These are phyloP conservation scores for Pogona vitticeps DNA, from an alignment of 2,113 vertebrate genomes.

Conservation along the genomic window DNA sequence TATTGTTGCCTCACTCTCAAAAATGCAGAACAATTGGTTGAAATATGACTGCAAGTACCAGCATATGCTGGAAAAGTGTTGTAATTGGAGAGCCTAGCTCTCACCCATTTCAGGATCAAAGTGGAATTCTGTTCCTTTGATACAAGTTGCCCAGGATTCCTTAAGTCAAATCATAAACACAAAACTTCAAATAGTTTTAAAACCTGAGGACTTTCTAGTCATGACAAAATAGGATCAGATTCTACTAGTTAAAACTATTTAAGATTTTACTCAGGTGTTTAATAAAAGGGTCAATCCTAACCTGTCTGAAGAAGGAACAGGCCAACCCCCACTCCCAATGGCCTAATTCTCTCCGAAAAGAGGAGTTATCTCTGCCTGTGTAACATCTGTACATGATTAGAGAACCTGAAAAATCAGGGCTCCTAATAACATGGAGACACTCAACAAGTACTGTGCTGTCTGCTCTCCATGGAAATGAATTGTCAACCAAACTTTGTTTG, in stretches of 20 bases:
- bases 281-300: too few species aligned
- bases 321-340: too few species aligned
- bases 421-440: too few species aligned
- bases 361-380: too few species aligned
- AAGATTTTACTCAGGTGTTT: too few species aligned
- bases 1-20: not conserved
- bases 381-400: too few species aligned
- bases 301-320: too few species aligned
- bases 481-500: too few species aligned
- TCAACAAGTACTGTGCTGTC: too few species aligned
- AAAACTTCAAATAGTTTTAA: conserved; percentile 35
- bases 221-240: conserved; percentile 48
- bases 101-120: not conserved
- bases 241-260: conserved; percentile 61
- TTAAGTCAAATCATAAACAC: not conserved
- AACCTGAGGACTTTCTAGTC: not conserved
- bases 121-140: not conserved
- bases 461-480: too few species aligned
- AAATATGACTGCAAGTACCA: not conserved
- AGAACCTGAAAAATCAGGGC: too few species aligned
- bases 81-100: not conserved
- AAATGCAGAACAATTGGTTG: not conserved
- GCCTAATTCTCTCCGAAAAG: too few species aligned
- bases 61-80: not conserved
- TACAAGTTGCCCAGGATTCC: not conserved